Percentiles rank a stretch among this genome's conserved stretches.
These are phyloP conservation scores for Dermochelys coriacea DNA, from an alignment of 2,797 vertebrate genomes.

Conservation along the genomic window DNA sequence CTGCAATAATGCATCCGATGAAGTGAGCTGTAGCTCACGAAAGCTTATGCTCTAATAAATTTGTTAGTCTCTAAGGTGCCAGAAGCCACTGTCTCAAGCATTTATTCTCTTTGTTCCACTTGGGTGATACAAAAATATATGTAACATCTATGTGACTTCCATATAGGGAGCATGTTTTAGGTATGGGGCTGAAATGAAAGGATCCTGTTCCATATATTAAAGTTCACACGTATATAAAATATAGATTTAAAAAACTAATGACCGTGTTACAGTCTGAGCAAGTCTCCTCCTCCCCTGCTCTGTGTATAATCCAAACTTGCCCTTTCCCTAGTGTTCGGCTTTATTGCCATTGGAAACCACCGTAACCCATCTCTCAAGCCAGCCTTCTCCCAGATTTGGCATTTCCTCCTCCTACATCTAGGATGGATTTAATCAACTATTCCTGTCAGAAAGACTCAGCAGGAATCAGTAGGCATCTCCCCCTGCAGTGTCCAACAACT, in stretches of 20 bases:
- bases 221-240: background rate
- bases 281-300: background rate
- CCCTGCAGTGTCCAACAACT: background rate
- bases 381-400: background rate
- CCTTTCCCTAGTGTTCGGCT: background rate
- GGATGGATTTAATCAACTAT: background rate
- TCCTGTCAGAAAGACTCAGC: background rate
- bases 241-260: background rate
- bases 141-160: background rate
- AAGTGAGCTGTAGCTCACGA: too few species aligned
- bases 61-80: too few species aligned
- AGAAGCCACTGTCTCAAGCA: background rate
- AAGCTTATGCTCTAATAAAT: too few species aligned
- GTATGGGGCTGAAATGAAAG: background rate
- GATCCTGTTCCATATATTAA: background rate
- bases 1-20: background rate
- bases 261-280: background rate
- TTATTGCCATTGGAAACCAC: too few species aligned
- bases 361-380: background rate
- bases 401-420: background rate
- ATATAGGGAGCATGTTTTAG: background rate
- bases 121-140: background rate
- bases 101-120: too few species aligned
- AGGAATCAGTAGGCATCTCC: background rate
- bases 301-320: background rate